Evolutionary conservation across 2,888 invertebrate species (phyloP).

Genomic region (Norana najaformis): DNA sequence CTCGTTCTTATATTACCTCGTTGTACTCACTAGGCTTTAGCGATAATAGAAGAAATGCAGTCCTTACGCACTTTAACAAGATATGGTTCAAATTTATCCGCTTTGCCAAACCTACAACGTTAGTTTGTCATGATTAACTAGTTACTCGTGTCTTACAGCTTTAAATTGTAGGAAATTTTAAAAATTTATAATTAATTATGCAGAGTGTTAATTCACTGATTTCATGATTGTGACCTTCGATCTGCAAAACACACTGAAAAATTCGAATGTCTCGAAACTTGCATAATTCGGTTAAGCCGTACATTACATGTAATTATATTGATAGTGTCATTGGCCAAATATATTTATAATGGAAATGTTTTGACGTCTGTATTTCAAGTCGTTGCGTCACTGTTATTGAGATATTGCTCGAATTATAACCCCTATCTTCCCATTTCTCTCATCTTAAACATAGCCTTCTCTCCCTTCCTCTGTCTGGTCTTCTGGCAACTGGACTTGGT

Average conservation of each 20-base stretch:
- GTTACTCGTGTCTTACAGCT: background rate
- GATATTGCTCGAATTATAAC: too few species aligned
- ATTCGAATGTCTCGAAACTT: too few species aligned
- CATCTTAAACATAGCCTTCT: too few species aligned
- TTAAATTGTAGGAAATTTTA: background rate
- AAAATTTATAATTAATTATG: background rate
- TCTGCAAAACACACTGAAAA: slow-evolving; percentile 8
- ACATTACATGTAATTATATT: background rate
- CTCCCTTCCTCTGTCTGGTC: too few species aligned
- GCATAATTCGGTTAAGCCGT: too few species aligned
- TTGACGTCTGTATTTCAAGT: too few species aligned
- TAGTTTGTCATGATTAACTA: background rate
- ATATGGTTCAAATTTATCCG: background rate
- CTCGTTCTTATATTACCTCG: background rate
- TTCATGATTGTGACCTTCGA: background rate
- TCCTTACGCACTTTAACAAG: background rate
- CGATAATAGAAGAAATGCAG: slow-evolving; percentile 17
- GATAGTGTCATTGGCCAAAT: background rate
- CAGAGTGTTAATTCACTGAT: background rate
- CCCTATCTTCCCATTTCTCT: too few species aligned
- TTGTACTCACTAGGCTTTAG: background rate
- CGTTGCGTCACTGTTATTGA: too few species aligned
- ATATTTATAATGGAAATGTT: too few species aligned
- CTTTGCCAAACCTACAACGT: background rate
- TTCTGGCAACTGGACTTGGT: too few species aligned